Conservation (phyloP, 2,888 invertebrate species). For the Eurytoma californica region DNA sequence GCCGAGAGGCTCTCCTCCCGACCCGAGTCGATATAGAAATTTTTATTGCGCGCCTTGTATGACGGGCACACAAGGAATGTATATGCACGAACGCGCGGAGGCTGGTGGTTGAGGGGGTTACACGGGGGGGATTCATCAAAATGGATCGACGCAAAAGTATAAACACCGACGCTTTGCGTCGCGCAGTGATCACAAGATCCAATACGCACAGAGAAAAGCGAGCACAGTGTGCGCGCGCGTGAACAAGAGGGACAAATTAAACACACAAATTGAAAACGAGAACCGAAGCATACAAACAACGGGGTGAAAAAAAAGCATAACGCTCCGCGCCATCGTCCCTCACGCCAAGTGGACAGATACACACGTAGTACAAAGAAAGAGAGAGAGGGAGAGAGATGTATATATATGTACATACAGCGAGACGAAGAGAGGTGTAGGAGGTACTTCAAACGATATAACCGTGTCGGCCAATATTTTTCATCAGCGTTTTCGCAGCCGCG, state of each 20-base stretch:
- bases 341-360: background rate
- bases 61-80: background rate
- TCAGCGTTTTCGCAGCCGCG: constrained; percentile 19
- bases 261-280: constrained; percentile 15
- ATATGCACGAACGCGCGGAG: background rate
- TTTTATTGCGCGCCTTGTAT: background rate
- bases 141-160: background rate
- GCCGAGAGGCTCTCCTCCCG: background rate
- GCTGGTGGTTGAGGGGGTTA: too few species aligned
- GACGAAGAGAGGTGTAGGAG: background rate
- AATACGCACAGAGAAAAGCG: background rate
- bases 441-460: constrained; percentile 28
- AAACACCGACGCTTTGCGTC: background rate
- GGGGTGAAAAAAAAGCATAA: background rate
- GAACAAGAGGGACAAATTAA: constrained; percentile 14
- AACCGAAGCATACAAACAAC: background rate
- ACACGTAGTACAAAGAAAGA: background rate
- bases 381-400: background rate
- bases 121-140: background rate
- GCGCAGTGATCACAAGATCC: background rate
- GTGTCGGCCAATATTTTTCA: constrained; percentile 41
- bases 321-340: too few species aligned
- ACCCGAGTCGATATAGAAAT: too few species aligned
- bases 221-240: background rate
- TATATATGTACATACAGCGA: background rate